phyloP scores from a whole-genome alignment of 92 coral and sea anemone species.

The Porites divaricata region DNA sequence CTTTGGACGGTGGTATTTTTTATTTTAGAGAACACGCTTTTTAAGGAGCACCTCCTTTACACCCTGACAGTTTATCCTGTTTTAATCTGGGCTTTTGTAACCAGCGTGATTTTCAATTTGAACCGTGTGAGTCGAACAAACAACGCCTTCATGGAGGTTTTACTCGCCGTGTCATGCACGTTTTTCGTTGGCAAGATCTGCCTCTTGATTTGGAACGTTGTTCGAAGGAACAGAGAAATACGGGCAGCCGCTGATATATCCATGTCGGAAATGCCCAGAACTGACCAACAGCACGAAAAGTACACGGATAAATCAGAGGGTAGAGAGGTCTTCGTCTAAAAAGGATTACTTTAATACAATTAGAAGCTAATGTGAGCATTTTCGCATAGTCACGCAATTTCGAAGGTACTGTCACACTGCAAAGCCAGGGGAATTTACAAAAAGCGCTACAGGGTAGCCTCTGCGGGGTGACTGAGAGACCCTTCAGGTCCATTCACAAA shows the following conservation, averaged over 20 bases:
- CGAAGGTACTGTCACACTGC: neutral
- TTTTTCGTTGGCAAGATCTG: slow-evolving; percentile 22
- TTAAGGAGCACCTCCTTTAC: slow-evolving; percentile 48
- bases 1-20: slow-evolving; percentile 62
- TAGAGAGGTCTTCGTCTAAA: slow-evolving; percentile 1
- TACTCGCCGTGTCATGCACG: slow-evolving; percentile 40
- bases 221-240: neutral
- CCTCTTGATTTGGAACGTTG: slow-evolving; percentile 15
- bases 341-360: neutral
- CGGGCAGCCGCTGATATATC: slow-evolving; percentile 9
- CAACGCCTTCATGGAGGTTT: slow-evolving; percentile 20
- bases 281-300: slow-evolving; percentile 5
- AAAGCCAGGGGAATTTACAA: too few species aligned
- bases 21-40: slow-evolving; percentile 66
- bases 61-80: slow-evolving; percentile 70
- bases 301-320: slow-evolving; percentile 7
- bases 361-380: neutral
- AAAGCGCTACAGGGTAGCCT: too few species aligned
- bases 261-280: slow-evolving; percentile 17
- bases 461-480: neutral
- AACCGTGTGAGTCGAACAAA: slow-evolving; percentile 33
- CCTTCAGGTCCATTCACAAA: neutral
- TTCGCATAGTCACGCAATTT: neutral
- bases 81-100: slow-evolving; percentile 56
- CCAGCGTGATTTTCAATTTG: slow-evolving; percentile 49